Evolutionary conservation across 2,797 vertebrate species (phyloP).

Genomic region (Xenopus petersii): DNA sequence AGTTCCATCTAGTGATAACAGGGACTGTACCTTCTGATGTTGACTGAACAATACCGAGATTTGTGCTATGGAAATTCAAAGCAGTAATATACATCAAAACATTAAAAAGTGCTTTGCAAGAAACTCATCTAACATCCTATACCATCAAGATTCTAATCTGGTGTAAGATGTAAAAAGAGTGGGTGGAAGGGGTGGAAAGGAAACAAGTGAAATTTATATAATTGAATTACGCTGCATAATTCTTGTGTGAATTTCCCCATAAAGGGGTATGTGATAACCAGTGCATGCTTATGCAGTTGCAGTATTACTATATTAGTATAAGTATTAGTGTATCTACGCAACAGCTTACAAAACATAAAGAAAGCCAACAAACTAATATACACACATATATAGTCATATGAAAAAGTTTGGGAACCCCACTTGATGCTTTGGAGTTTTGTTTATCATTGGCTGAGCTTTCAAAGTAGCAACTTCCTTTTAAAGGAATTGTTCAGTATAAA

Average conservation of each 20-base stretch:
- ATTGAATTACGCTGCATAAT: not conserved
- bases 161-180: not conserved
- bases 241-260: not conserved
- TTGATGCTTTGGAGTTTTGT: too few relatives aligned
- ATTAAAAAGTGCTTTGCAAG: not conserved
- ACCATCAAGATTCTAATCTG: not conserved
- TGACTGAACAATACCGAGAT: not conserved
- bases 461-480: too few relatives aligned
- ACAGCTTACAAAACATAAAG: not conserved
- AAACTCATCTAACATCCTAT: not conserved
- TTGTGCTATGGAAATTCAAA: constrained; percentile 5
- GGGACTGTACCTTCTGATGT: constrained; percentile 6
- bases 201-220: constrained; percentile 5
- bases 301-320: not conserved
- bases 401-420: too few relatives aligned
- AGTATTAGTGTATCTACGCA: not conserved
- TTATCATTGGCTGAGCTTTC: too few relatives aligned
- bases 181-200: not conserved
- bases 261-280: too few relatives aligned
- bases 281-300: not conserved
- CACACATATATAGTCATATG: too few relatives aligned
- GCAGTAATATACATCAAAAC: constrained; percentile 1
- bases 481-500: too few relatives aligned
- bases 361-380: too few relatives aligned
- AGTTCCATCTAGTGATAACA: too few relatives aligned